Conservation (phyloP, 2,888 invertebrate species). For the Apamea monoglypha region DNA sequence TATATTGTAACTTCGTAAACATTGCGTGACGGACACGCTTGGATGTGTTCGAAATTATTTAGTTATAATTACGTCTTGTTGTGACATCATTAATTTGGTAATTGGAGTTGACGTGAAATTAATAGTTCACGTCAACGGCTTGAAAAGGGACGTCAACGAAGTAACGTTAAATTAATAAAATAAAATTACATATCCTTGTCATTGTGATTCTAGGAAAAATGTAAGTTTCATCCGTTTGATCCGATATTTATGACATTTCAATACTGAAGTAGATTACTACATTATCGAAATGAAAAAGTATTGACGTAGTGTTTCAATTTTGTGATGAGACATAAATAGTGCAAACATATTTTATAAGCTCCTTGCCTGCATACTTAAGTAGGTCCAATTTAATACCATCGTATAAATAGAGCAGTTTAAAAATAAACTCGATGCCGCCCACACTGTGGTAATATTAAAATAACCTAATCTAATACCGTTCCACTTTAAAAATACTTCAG, state of each 20-base stretch:
- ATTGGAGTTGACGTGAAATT: conserved; percentile 19
- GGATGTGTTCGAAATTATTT: conserved; percentile 41
- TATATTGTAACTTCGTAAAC: conserved; percentile 15
- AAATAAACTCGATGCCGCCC: neutral
- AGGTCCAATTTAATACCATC: neutral
- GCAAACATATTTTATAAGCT: neutral
- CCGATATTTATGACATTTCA: neutral
- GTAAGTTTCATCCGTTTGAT: neutral
- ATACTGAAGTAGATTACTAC: neutral
- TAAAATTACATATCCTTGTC: neutral
- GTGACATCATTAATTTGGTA: conserved; percentile 29
- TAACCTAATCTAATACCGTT: neutral
- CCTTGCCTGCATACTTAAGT: neutral
- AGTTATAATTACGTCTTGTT: conserved; percentile 36
- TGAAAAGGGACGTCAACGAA: neutral
- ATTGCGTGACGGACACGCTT: conserved; percentile 45
- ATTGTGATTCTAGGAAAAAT: neutral
- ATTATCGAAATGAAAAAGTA: neutral
- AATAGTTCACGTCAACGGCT: conserved; percentile 2
- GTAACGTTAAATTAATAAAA: neutral
- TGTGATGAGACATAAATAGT: neutral
- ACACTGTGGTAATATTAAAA: neutral
- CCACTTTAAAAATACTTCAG: conserved; percentile 7
- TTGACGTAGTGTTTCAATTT: neutral
- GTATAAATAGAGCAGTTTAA: neutral